A percentile compares a stretch with the other conserved stretches of the same genome.
These are phyloP conservation scores for Dasyornis broadbenti DNA, from an alignment of 2,113 vertebrate genomes.

Conservation along the genomic window DNA sequence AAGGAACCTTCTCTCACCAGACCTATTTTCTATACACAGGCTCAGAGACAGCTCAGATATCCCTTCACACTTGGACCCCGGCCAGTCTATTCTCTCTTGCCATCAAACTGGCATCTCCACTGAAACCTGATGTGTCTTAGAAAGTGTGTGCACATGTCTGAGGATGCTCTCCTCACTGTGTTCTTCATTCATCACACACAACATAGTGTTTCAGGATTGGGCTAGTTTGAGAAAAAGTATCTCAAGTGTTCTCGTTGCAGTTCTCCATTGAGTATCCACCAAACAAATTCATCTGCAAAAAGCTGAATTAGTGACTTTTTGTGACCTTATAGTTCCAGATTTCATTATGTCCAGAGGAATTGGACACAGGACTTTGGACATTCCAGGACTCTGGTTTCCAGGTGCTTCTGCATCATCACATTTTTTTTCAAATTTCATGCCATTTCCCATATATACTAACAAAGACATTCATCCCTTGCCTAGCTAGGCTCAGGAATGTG, in stretches of 20 bases:
- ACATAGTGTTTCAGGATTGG: not conserved
- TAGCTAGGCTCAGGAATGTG: fast-evolving
- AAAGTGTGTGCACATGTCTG: not conserved
- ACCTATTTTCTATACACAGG: not conserved
- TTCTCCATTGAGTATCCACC: not conserved
- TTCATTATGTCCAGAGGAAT: not conserved
- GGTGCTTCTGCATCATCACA: not conserved
- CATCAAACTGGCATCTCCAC: not conserved
- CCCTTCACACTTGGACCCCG: not conserved
- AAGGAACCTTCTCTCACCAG: not conserved
- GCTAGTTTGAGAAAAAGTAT: not conserved
- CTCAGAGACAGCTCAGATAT: not conserved
- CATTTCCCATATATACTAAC: not conserved
- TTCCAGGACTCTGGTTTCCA: not conserved
- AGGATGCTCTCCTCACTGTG: not conserved
- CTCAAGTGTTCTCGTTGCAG: not conserved
- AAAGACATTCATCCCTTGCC: not conserved
- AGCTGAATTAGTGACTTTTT: not conserved
- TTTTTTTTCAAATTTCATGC: not conserved
- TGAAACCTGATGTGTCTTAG: not conserved
- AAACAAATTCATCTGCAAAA: not conserved
- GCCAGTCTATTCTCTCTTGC: not conserved
- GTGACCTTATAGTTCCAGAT: not conserved
- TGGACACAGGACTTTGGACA: not conserved
- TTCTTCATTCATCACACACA: not conserved